A percentile compares a stretch with the other conserved stretches of the same genome.
These are phyloP conservation scores for Gasteruption jaculator DNA, from an alignment of 2,888 invertebrate species.

Conservation along the genomic window DNA sequence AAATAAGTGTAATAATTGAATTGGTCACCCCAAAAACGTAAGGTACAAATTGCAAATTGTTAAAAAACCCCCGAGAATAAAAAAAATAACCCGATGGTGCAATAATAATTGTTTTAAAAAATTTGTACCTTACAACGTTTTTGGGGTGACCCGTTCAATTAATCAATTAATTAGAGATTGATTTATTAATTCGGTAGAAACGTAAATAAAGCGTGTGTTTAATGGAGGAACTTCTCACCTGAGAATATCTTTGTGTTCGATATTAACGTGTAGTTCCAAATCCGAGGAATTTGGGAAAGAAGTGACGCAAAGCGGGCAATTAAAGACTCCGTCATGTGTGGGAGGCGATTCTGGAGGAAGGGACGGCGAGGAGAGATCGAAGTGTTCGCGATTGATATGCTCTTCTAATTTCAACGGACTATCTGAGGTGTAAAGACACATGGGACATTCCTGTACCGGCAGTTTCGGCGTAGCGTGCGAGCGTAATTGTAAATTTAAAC, in stretches of 20 bases:
- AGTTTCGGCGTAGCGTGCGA: constrained; percentile 47
- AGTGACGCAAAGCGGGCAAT: constrained; percentile 76
- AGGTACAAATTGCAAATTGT: no score
- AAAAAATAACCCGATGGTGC: no score
- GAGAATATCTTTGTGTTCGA: constrained; percentile 76
- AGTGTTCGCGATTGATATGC: constrained; percentile 80
- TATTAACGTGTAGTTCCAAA: constrained; percentile 80
- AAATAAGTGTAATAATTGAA: constrained; percentile 7
- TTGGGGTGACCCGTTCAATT: no score
- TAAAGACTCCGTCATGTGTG: constrained; percentile 53
- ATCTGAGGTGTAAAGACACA: constrained; percentile 72
- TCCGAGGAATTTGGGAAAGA: constrained; percentile 71
- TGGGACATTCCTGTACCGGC: constrained; percentile 61
- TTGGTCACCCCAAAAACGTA: no score
- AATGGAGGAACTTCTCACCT: constrained; percentile 57
- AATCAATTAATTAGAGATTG: neutral
- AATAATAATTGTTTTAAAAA: no score
- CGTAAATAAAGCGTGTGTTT: no score
- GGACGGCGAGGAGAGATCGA: constrained; percentile 75
- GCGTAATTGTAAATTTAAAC: constrained; percentile 47
- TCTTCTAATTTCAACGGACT: constrained; percentile 73
- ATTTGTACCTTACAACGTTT: no score
- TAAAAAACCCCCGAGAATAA: no score
- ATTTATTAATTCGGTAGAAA: neutral
- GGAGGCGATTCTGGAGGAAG: constrained; percentile 50